These are phyloP conservation scores for Pampus argenteus DNA, from an alignment of 2,797 vertebrate genomes.

Conservation along the genomic window DNA sequence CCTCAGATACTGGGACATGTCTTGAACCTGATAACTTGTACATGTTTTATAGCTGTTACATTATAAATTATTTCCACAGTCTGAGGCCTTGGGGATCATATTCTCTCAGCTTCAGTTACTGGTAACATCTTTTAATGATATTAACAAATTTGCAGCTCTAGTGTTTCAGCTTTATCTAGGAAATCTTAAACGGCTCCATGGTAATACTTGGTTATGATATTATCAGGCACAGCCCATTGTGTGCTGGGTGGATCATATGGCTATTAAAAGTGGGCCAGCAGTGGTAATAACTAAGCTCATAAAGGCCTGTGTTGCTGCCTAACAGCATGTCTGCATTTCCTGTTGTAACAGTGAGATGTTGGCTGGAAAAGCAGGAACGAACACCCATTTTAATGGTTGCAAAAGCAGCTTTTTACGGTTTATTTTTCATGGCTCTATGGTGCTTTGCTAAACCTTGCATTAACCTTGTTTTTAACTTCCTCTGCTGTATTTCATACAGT, in stretches of 20 bases:
- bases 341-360: conserved; percentile 81
- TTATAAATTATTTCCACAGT: conserved; percentile 99
- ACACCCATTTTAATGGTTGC: conserved; percentile 74
- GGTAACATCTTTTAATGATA: conserved; percentile 99
- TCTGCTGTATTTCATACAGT: conserved; percentile 71
- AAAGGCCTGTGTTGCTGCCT: conserved; percentile 79
- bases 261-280: conserved; percentile 84
- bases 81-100: conserved; percentile 89
- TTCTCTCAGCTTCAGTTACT: conserved; percentile 94
- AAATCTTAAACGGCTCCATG: conserved; percentile 98
- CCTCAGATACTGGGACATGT: conserved; percentile 88
- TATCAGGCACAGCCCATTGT: conserved; percentile 90
- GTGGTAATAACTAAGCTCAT: conserved; percentile 85
- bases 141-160: conserved; percentile 99
- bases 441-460: conserved; percentile 80
- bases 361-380: conserved; percentile 73
- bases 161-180: conserved; percentile 97
- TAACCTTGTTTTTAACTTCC: conserved; percentile 79
- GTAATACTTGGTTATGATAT: conserved; percentile 97
- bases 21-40: conserved; percentile 95
- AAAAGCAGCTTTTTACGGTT: conserved; percentile 73
- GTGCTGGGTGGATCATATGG: conserved; percentile 86
- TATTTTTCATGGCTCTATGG: conserved; percentile 72
- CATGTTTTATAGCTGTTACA: conserved; percentile 98
- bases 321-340: conserved; percentile 83